A percentile compares a stretch with the other conserved stretches of the same genome.
These are phyloP conservation scores for Drosophila ogumai DNA, from an alignment of 1,140 invertebrate genomes.

Conservation along the genomic window DNA sequence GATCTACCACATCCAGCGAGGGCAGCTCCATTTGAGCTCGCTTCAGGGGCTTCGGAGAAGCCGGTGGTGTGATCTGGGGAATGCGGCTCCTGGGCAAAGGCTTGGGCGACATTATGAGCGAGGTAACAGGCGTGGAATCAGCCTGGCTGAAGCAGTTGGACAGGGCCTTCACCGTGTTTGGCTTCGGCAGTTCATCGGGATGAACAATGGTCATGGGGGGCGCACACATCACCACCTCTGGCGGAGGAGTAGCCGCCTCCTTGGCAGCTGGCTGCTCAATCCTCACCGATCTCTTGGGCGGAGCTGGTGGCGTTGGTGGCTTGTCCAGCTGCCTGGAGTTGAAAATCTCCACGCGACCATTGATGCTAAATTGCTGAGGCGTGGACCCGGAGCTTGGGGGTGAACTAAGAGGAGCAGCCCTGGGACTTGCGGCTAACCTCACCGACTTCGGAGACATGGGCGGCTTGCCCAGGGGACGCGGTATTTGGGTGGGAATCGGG, in stretches of 20 bases:
- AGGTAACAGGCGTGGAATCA: constrained; percentile 3
- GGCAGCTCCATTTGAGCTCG: constrained; percentile 12
- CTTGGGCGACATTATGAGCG: constrained; percentile 53
- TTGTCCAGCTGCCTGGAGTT: constrained; percentile 72
- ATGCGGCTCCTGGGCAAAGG: constrained; percentile 72
- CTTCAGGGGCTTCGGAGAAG: constrained; percentile 57
- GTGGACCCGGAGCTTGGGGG: constrained; percentile 19
- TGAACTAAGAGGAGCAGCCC: constrained; percentile 13
- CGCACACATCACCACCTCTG: constrained; percentile 75
- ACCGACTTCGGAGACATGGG: constrained; percentile 81
- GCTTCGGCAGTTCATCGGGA: constrained; percentile 77
- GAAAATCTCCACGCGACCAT: constrained; percentile 81
- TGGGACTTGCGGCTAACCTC: constrained; percentile 22
- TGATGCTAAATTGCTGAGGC: constrained; percentile 72
- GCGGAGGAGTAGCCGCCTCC: constrained; percentile 11
- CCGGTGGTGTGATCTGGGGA: constrained; percentile 76
- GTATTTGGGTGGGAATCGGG: constrained; percentile 65
- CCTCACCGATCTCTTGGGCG: constrained; percentile 44
- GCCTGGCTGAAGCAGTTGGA: constrained; percentile 72
- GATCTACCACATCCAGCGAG: constrained; percentile 55
- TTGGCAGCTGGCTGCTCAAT: constrained; percentile 22
- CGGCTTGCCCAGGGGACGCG: constrained; percentile 73
- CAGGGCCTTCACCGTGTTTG: constrained; percentile 76
- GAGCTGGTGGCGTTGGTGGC: constrained; percentile 60
- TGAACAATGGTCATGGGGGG: constrained; percentile 76